These are phyloP conservation scores for Oncorhynchus tshawytscha DNA, from an alignment of 2,113 vertebrate species.

Conservation along the genomic window DNA sequence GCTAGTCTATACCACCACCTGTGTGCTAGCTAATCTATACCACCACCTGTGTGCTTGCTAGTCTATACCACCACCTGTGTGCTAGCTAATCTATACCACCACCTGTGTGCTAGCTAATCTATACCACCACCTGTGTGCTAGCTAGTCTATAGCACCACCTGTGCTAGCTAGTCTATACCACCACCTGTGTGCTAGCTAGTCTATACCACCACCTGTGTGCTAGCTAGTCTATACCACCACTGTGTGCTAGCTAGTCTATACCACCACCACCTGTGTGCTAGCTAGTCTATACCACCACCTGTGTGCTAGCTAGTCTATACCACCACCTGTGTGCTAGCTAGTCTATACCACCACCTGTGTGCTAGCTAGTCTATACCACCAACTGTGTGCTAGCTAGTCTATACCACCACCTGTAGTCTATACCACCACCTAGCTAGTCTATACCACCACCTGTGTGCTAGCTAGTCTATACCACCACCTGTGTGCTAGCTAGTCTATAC, in stretches of 20 bases:
- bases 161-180: background rate
- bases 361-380: background rate
- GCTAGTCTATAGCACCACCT: too few species aligned
- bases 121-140: too few species aligned
- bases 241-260: background rate
- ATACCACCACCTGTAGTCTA: background rate
- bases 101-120: too few species aligned
- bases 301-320: too few species aligned
- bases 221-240: background rate
- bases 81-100: too few species aligned
- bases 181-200: background rate
- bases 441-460: background rate
- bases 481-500: background rate
- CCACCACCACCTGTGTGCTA: background rate
- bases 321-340: too few species aligned
- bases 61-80: too few species aligned
- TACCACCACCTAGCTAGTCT: background rate
- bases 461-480: background rate
- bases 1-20: too few species aligned
- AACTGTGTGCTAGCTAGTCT: background rate
- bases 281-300: background rate
- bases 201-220: background rate
- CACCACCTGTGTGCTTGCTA: too few species aligned
- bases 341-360: too few species aligned
- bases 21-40: too few species aligned